A percentile compares a stretch with the other conserved stretches of the same genome.
Conservation (phyloP, 2,888 invertebrate species). For the Strigamia transsilvanica region DNA sequence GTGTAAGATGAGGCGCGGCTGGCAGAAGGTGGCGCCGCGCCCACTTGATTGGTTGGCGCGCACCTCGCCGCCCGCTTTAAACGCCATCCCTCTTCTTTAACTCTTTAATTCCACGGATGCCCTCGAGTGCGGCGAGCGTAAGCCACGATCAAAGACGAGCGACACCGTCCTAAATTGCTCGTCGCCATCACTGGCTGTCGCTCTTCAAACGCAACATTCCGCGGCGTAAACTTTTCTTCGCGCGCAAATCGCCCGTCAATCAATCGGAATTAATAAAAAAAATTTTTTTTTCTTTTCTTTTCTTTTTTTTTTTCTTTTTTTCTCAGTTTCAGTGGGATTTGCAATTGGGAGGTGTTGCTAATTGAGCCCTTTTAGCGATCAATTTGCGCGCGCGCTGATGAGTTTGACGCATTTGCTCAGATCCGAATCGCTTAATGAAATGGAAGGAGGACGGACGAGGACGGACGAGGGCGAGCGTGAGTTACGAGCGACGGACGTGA, state of each 20-base stretch:
- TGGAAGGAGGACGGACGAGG: background rate
- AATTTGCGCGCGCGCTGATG: background rate
- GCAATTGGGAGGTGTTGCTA: background rate
- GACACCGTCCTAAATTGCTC: conserved; percentile 41
- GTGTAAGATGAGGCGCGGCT: too few species aligned
- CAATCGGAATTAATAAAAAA: background rate
- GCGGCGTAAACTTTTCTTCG: background rate
- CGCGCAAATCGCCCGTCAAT: background rate
- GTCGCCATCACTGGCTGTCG: conserved; percentile 7
- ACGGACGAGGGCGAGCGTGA: background rate
- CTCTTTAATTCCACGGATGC: conserved; percentile 45
- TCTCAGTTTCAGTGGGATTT: background rate
- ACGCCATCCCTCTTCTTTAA: conserved; percentile 34
- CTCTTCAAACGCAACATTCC: background rate
- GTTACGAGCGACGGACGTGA: conserved; percentile 16
- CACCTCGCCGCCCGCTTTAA: background rate
- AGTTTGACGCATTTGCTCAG: conserved; percentile 18
- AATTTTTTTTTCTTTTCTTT: background rate
- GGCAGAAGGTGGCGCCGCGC: too few species aligned
- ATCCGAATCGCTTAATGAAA: conserved; percentile 40
- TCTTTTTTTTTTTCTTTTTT: too few species aligned
- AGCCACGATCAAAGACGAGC: conserved; percentile 43
- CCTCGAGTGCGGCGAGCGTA: conserved; percentile 48
- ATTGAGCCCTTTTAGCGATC: conserved; percentile 28
- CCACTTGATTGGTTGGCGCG: background rate